phyloP scores from a whole-genome alignment of 2,888 invertebrate species.

The Zygaena filipendulae region DNA sequence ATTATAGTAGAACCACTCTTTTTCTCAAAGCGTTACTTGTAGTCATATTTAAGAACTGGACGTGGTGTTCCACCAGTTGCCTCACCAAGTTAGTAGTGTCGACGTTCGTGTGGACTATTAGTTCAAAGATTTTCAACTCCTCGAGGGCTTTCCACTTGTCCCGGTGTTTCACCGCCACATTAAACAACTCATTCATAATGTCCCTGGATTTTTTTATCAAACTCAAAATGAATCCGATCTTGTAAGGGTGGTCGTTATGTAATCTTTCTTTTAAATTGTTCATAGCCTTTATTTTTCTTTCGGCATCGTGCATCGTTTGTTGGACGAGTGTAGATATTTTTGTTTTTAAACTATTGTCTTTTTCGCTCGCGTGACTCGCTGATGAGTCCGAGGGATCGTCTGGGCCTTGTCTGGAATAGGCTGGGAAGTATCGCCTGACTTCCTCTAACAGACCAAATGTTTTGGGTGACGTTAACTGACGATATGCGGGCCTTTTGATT shows the following conservation, averaged over 20 bases:
- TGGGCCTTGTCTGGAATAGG: too few species aligned
- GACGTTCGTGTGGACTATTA: conserved; percentile 49
- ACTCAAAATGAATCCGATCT: conserved; percentile 40
- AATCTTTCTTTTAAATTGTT: conserved; percentile 25
- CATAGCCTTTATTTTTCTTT: conserved; percentile 29
- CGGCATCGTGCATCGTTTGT: conserved; percentile 40
- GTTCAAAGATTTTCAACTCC: conserved; percentile 47
- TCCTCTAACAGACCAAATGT: too few species aligned
- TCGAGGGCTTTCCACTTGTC: conserved; percentile 47
- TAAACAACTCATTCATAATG: conserved; percentile 43
- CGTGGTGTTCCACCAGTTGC: conserved; percentile 40
- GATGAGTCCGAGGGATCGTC: too few species aligned
- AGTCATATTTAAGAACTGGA: background rate
- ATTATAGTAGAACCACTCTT: conserved; percentile 28
- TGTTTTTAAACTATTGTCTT: conserved; percentile 33
- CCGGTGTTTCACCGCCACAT: conserved; percentile 44
- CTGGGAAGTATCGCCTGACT: too few species aligned
- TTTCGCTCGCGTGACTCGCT: too few species aligned
- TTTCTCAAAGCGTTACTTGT: too few species aligned
- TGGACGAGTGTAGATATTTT: conserved; percentile 39
- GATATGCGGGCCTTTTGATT: too few species aligned
- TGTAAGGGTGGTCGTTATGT: conserved; percentile 30
- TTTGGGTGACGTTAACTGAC: too few species aligned
- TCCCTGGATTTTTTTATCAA: conserved; percentile 44
- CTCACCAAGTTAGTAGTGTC: conserved; percentile 44